Evolutionary conservation across 2,113 vertebrate genomes (phyloP), one percentile per base, ranked within the genome.

Genomic region (Entomyzon cyanotis): DNA sequence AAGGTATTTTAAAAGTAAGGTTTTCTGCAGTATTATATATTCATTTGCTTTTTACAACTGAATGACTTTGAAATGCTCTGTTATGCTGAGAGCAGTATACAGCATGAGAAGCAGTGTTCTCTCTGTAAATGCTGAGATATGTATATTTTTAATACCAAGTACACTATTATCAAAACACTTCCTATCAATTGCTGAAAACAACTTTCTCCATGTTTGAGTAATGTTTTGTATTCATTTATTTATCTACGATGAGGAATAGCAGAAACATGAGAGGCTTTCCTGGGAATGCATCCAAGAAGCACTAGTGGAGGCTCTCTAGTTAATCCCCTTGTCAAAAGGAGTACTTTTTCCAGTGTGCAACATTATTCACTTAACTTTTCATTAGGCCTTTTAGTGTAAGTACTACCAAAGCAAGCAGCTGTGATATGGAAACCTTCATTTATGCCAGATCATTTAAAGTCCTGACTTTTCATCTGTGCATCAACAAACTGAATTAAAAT

Each of bases 291-390:
- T 92, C 87, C 80, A 71, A 69, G 62, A 87, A 87, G 74, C 8
- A 11, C 30, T 86, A 35, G 49, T 79, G 37, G 64, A 91, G 79
- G 37, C 35, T 84, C 84, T 89, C 64, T 78, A 73, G 63, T 55
- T 89, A 85, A 75, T 87, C 94, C 84, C 23, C 83, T 89, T 89
- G 89, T 93, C 78, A 74, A 47, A 80, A 96, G 50, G 84, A 96
- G 59, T 67, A 56, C 25, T 76, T 42, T 94, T 89, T 94, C 42
- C n/a, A 90, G 33, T 44, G 13, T 78, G 82, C 23, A 71, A 7
- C 65, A 58, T 94, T 59, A 92, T 62, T 94, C 90, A 90, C 80
- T 94, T 94, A 70, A 82, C 80, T 93, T 97, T 94, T 93, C 88
- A 77, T 75, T 93, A 79, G 37, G 28, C 56, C 52, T 81, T 93